Evolutionary conservation across 2,888 invertebrate species (phyloP), one percentile per base, ranked within the genome.

Genomic region (Monopis laevigella): DNA sequence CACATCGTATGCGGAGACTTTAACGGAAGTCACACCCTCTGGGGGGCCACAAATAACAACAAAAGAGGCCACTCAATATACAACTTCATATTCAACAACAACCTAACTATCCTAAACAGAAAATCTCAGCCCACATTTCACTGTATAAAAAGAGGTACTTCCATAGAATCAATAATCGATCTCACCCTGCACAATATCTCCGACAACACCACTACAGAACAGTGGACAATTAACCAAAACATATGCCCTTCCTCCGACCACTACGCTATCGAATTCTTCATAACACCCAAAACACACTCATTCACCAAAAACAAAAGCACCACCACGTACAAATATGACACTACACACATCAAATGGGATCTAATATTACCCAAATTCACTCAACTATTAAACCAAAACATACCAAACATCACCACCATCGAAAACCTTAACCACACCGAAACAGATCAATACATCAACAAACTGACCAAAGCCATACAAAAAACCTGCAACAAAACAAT

Each of bases 1-100:
- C 30, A 30, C 12, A 13, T 36, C 3, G 36, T 53, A 0, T 35
- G 47, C 3, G 54, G 53, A 0, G 52, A 55, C 19, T 45, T 53
- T 8, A 55, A 55, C 19, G 53, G 50, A 0, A 50, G 51, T 49
- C 49, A 53, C 21, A 14, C 27, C 0, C 0, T 42, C 0, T 55
- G 55, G 53, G 52, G 53, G 2, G 44, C 45, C 1, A 1, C 13
- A 0, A 6, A 1, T 1, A 43, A 41, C 11, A 53, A 52, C 27
- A 2, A n/a, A 2, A 29, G 47, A 13, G 48, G 48, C 1, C 10
- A 24, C 2, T 26, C 16, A 3, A 27, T 47, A 0, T n/a, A 12
- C 0, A 41, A 45, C 5, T 2, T 48, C 1, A 19, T 42, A 1
- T 29, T 14, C 10, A n/a, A 35, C 1, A 39, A 47, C 19, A 27